Evolutionary conservation across 1,140 invertebrate species (phyloP).

Genomic region (Drosophila eugracilis): DNA sequence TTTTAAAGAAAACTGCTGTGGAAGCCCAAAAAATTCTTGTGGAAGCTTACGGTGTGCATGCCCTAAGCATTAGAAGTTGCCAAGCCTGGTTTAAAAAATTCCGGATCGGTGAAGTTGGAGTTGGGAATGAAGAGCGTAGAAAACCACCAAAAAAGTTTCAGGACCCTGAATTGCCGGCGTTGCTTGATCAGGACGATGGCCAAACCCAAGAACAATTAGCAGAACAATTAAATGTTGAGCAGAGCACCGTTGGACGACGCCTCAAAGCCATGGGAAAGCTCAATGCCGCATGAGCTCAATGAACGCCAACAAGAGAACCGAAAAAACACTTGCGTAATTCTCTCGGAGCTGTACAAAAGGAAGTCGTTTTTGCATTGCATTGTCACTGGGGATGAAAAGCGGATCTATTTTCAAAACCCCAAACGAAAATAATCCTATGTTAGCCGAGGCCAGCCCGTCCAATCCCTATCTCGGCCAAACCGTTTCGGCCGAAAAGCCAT

Average conservation of each 20-base stretch:
- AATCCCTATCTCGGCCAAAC: background rate
- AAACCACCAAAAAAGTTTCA: too few species aligned
- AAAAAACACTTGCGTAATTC: slow-evolving; percentile 14
- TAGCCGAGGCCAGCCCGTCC: too few species aligned
- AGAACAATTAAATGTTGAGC: background rate
- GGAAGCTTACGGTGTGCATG: too few species aligned
- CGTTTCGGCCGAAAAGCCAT: slow-evolving; percentile 11
- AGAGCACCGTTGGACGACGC: background rate
- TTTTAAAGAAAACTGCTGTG: too few species aligned
- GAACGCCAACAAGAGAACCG: background rate
- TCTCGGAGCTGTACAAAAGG: slow-evolving; percentile 13
- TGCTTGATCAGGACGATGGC: background rate
- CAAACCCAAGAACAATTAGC: background rate
- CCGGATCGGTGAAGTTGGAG: too few species aligned
- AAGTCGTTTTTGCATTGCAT: slow-evolving; percentile 31
- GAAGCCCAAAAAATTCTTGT: too few species aligned
- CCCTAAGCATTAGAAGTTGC: too few species aligned
- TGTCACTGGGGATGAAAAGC: slow-evolving; percentile 52
- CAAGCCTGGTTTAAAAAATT: too few species aligned
- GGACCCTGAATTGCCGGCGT: background rate
- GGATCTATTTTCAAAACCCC: slow-evolving; percentile 24
- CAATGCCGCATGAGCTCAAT: background rate
- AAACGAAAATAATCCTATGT: background rate
- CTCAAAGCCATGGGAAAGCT: background rate
- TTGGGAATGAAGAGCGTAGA: too few species aligned